Percentiles rank a stretch among this genome's conserved stretches.
Evolutionary conservation across 2,888 invertebrate species (phyloP).

Genomic region (Eupithecia pulchellata): DNA sequence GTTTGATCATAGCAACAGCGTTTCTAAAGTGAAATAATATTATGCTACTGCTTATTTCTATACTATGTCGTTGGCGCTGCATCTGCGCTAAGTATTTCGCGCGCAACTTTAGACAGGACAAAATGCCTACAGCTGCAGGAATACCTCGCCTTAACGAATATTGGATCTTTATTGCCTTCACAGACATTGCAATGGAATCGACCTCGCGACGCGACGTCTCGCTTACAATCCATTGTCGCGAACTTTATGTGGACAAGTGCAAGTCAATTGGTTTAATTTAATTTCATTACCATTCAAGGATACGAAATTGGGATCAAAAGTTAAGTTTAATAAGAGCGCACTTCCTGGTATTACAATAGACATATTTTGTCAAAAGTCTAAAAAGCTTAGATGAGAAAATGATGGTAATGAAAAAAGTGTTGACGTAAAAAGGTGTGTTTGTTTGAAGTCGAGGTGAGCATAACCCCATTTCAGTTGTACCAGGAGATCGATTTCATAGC

Average conservation of each 20-base stretch:
- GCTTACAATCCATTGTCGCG: conserved; percentile 41
- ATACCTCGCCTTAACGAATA: conserved; percentile 47
- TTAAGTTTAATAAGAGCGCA: background rate
- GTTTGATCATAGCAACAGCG: no score
- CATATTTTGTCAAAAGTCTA: background rate
- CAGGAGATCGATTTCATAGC: conserved; percentile 67
- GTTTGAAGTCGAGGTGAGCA: conserved; percentile 36
- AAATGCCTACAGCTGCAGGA: no score
- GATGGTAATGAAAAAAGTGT: background rate
- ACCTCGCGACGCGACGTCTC: conserved; percentile 50
- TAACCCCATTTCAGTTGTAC: conserved; percentile 63
- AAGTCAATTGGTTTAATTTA: conserved; percentile 50
- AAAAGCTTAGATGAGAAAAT: background rate
- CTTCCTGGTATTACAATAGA: background rate
- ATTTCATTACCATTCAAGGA: conserved; percentile 45
- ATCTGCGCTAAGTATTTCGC: no score
- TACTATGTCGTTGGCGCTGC: no score
- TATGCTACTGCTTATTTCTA: no score
- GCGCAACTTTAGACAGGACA: no score
- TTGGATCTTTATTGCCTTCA: conserved; percentile 54
- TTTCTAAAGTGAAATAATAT: no score
- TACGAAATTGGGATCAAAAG: conserved; percentile 24
- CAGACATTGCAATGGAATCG: conserved; percentile 48
- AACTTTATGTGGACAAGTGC: conserved; percentile 41
- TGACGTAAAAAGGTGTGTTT: background rate